Base-by-base conservation (phyloP, 92 coral and sea anemone species). In the Ricordea florida region DNA sequence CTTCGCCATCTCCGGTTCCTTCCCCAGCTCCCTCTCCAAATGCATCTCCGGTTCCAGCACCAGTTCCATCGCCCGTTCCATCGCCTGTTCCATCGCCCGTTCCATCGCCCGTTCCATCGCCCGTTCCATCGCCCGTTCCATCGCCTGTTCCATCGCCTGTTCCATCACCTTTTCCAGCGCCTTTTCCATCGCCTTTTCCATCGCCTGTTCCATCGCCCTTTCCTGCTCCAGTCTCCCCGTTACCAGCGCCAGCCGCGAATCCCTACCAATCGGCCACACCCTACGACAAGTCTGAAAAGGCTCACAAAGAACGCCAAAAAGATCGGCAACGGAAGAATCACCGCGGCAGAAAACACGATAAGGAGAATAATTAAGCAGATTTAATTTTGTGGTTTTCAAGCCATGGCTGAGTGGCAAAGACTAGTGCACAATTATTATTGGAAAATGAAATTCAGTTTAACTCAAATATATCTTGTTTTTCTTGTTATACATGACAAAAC, bases 211-310 rank as follows among this genome's bases (percentile, higher is more conserved):
- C 78, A 3, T 33, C 41, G 3, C 67, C 78, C 6, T 16, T 27
- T 24, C 31, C 52, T 13, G 42, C 80, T 28, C 41, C 60, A 11
- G 51, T 14, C 15, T 1, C 62, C 52, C n/a, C n/a, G n/a, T n/a
- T n/a, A n/a, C n/a, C n/a, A 2, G 27, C 82, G 6, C 75, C 81
- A 4, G 61, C 26, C 8, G 73, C 81, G 16, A 34, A 57, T 2
- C 84, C 61, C 6, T 30, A 22, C 2, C 74, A 56, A 7, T 17
- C 16, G 10, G 75, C 78, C 5, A n/a, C n/a, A n/a, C n/a, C n/a
- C n/a, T n/a, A n/a, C n/a, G n/a, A n/a, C n/a, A n/a, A 8, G 44
- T 37, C n/a, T 37, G 44, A 37, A 8, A 37, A 37, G n/a, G 44
- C 44, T n/a, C 9, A 8, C 9, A 37, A 37, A n/a, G 9, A 37